A percentile compares a stretch with the other conserved stretches of the same genome.
Conservation (phyloP, 2,113 vertebrate genomes). For the Xenus cinereus region DNA sequence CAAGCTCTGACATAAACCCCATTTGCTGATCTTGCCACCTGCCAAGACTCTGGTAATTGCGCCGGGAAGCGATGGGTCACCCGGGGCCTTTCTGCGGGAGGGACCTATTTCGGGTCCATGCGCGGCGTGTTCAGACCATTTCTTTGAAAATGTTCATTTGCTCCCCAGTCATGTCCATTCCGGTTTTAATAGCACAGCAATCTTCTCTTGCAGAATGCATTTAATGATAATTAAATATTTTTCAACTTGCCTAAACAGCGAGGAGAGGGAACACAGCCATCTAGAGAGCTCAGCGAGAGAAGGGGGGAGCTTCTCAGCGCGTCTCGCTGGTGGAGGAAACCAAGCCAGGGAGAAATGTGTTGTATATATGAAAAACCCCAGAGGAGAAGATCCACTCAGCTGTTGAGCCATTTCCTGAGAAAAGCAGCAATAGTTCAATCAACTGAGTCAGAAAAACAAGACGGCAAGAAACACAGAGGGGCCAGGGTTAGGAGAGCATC, state of each 20-base stretch:
- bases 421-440: neutral
- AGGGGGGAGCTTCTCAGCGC: neutral
- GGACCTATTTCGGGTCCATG: neutral
- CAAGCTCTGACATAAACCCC: slow-evolving; percentile 55
- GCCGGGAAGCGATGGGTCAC: neutral
- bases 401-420: neutral
- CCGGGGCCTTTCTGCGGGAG: neutral
- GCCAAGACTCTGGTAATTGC: slow-evolving; percentile 17
- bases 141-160: neutral
- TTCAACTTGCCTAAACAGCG: neutral
- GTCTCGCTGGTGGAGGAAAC: rapidly evolving
- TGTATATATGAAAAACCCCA: neutral
- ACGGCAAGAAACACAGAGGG: neutral
- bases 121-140: neutral
- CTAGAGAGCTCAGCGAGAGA: neutral
- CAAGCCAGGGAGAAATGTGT: neutral
- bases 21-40: slow-evolving; percentile 3
- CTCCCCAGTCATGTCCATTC: neutral
- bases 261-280: neutral
- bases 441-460: neutral
- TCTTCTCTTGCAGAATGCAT: neutral
- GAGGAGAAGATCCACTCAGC: neutral
- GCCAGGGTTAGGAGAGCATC: neutral
- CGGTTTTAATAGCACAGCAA: neutral
- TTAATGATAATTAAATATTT: neutral